Conservation (phyloP, 53 echinoderm and acorn worm genomes). For the Holothuria leucospilota region DNA sequence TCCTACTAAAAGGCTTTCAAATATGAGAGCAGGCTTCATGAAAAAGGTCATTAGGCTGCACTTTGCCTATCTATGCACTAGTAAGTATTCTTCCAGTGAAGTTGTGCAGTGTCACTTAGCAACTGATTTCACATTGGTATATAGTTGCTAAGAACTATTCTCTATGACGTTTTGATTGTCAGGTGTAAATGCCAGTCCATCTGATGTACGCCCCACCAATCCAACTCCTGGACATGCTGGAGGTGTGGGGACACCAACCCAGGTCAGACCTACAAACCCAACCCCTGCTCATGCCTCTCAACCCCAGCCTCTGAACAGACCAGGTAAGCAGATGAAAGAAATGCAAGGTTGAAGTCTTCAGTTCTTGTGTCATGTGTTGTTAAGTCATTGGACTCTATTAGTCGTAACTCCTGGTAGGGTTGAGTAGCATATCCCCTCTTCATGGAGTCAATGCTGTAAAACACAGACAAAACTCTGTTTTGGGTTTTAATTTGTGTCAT, state of each 20-base stretch:
- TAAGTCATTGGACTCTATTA: no score
- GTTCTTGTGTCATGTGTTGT: neutral
- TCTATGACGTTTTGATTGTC: neutral
- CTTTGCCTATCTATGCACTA: no score
- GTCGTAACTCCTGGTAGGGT: neutral
- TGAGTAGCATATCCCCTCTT: neutral
- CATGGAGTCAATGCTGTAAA: no score
- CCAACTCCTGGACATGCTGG: constrained; percentile 97
- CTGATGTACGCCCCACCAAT: constrained; percentile 91
- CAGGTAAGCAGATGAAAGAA: constrained; percentile 61
- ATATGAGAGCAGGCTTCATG: no score
- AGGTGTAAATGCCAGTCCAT: constrained; percentile 72
- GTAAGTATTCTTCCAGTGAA: no score
- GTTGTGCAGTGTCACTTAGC: no score
- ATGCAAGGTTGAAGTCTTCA: neutral
- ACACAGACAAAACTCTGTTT: no score
- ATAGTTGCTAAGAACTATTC: no score
- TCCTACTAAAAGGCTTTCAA: no score
- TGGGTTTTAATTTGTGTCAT: no score
- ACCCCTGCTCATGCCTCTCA: constrained; percentile 94
- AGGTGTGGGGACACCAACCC: constrained; percentile 92
- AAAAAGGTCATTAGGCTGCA: no score
- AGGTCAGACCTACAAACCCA: constrained; percentile 92
- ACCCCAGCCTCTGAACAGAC: constrained; percentile 67
- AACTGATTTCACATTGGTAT: no score